A percentile compares a stretch with the other conserved stretches of the same genome.
Conservation (phyloP, 2,113 vertebrate species). For the Prunella fulvescens region DNA sequence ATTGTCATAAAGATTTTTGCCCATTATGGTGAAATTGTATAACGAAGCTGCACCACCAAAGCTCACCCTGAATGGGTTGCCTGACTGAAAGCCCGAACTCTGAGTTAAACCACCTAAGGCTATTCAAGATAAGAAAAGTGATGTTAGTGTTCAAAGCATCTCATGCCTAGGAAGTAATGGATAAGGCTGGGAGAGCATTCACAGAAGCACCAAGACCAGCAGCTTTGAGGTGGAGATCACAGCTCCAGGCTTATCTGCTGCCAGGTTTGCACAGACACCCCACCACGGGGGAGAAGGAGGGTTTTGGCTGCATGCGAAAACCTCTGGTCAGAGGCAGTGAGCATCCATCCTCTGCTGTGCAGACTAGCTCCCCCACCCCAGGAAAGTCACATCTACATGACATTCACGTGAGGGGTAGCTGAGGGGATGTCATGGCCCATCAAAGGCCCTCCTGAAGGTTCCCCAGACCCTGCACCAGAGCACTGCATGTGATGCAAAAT, state of each 20-base stretch:
- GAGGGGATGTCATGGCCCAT: not conserved
- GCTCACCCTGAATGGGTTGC: not conserved
- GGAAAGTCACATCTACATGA: not conserved
- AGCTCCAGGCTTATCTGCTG: not conserved
- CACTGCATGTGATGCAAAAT: not conserved
- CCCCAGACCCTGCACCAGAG: not conserved
- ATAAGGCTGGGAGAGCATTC: not conserved
- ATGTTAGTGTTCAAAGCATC: not conserved
- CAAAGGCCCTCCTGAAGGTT: not conserved
- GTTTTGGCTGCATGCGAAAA: not conserved
- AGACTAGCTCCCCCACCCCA: not conserved
- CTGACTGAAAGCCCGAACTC: not conserved
- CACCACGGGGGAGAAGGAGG: not conserved
- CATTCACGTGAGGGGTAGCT: fast-evolving
- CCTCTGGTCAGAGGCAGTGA: not conserved
- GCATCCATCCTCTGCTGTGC: not conserved
- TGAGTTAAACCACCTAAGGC: not conserved
- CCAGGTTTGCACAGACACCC: not conserved
- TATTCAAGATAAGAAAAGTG: not conserved
- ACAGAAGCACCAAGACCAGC: not conserved
- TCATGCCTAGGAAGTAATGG: not conserved
- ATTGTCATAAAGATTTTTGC: not conserved
- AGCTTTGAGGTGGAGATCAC: not conserved
- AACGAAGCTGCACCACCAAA: not conserved
- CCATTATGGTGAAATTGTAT: not conserved